Evolutionary conservation across 2,113 vertebrate species (phyloP), one percentile per base, ranked within the genome.

Genomic region (Malurus cyaneus): DNA sequence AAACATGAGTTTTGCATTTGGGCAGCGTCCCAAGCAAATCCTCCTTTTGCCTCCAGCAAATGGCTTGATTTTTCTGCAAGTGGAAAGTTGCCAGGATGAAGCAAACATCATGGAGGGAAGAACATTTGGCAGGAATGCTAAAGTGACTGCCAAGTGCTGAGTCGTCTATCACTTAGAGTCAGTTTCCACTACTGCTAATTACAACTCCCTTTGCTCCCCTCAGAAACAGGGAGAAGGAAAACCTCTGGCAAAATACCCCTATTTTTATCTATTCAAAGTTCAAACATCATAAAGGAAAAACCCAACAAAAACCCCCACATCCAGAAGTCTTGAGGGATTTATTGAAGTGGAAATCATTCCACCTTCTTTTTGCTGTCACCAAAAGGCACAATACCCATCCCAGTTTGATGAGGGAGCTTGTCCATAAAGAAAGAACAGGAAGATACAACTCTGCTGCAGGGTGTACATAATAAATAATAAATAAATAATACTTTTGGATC

Each of bases 71-170:
- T 94, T 91, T 34, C 62, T 86, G 74, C 81, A 93, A 52, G 42
- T 86, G 95, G 95, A 96, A 95, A 62, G 60, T 4, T 94, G 93
- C 94, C 95, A 96, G 92, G 67, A 93, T 74, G 87, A 93, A 80
- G 89, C 56, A 94, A 94, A 93, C 88, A 95, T 89, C 80, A 26
- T 34, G 69, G 69, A 93, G 64, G 87, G 81, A 94, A 96, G 89
- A 97, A 77, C 62, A 92, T 89, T 94, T 97, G 94, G 93, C 94
- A 96, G 46, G 52, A 80, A 31, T 7, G 21, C 25, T 28, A 20
- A 83, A 80, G 44, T 41, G 92, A 71, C 88, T 96, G 93, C 92
- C 94, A 96, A 96, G 49, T 78, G 92, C 85, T 66, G 87, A 94
- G 94, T 94, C 4, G 78, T 97, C 95, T 96, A 36, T 94, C 91